Conservation (phyloP, 2,113 vertebrate species). For the Vulpes ferrilata region DNA sequence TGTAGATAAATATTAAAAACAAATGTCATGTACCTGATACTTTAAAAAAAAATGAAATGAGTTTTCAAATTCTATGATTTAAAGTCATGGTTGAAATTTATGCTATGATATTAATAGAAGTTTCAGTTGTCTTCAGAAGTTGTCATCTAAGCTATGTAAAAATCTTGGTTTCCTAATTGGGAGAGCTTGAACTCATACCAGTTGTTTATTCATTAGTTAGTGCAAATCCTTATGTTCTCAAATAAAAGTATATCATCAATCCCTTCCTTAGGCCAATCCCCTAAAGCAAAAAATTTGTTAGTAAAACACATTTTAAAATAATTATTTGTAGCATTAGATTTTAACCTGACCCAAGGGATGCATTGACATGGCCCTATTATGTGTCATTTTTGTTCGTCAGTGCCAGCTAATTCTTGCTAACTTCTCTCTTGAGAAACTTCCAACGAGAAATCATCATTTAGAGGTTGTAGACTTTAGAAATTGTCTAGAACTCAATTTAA, state of each 20-base stretch:
- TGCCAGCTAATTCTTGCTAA: not conserved
- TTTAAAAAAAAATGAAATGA: not conserved
- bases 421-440: constrained; percentile 8
- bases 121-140: not conserved
- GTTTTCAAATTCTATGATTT: not conserved
- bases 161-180: not conserved
- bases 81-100: not conserved
- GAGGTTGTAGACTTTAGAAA: constrained; percentile 24
- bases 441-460: not conserved
- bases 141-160: not conserved
- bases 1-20: not conserved
- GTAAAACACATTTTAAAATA: constrained; percentile 10
- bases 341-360: constrained; percentile 12
- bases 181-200: not conserved
- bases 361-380: not conserved
- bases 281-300: not conserved
- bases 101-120: not conserved
- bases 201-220: not conserved
- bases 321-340: not conserved
- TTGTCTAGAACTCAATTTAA: not conserved
- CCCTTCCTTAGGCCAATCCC: not conserved
- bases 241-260: not conserved
- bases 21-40: not conserved
- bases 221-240: not conserved
- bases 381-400: constrained; percentile 1